These are phyloP conservation scores for Drosophila mauritiana DNA, from an alignment of 1,140 invertebrate species.

Conservation along the genomic window DNA sequence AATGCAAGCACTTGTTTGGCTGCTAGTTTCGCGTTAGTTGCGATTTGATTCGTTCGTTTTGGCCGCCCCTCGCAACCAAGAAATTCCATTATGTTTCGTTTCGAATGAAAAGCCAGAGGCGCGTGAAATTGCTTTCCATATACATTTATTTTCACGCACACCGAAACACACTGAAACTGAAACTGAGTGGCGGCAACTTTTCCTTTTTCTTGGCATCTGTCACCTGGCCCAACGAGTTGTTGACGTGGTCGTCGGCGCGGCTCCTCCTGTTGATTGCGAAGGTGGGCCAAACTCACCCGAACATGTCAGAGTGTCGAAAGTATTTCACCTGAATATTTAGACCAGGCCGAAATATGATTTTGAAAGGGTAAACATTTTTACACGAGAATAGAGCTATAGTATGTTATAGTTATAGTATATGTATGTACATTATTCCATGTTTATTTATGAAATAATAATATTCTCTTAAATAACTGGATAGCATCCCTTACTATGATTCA, in stretches of 20 bases:
- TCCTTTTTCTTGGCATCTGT: conserved; percentile 54
- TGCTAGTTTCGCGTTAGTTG: conserved; percentile 15
- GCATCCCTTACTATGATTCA: neutral
- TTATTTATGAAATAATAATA: too few relatives aligned
- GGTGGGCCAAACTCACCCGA: conserved; percentile 11
- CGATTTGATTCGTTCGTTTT: neutral
- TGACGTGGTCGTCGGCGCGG: conserved; percentile 16
- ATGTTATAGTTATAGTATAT: too few relatives aligned
- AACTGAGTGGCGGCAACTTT: conserved; percentile 26
- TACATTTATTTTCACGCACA: conserved; percentile 2
- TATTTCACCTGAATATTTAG: neutral
- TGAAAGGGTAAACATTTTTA: neutral
- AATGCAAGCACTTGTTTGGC: conserved; percentile 76
- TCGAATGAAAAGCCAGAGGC: conserved; percentile 41
- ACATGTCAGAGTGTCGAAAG: neutral
- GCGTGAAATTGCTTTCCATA: conserved; percentile 61
- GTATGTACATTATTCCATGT: too few relatives aligned
- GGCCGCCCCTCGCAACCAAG: conserved; percentile 33
- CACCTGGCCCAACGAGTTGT: conserved; percentile 42
- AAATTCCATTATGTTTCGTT: conserved; percentile 58
- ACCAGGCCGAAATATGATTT: neutral
- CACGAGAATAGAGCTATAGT: neutral
- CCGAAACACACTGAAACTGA: neutral
- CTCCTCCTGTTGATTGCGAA: conserved; percentile 22
- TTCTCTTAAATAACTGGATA: too few relatives aligned